Evolutionary conservation across 2,888 invertebrate species (phyloP).

Genomic region (Agrochola litura): DNA sequence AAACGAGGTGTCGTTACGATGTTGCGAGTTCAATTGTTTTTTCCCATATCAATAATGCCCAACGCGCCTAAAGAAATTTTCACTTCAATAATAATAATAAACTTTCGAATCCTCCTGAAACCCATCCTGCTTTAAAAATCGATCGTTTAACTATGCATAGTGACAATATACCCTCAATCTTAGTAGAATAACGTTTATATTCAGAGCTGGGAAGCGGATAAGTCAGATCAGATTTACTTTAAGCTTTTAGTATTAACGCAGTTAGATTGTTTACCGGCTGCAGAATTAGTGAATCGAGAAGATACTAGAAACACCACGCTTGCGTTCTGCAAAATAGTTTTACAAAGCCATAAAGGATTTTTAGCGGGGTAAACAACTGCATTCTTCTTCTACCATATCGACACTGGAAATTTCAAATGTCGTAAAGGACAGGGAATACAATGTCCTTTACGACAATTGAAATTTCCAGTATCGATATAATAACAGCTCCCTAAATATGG

Average conservation of each 20-base stretch:
- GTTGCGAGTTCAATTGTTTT: too few species aligned
- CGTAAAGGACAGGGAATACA: too few species aligned
- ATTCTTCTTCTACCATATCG: not conserved
- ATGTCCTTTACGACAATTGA: too few species aligned
- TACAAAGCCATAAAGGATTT: not conserved
- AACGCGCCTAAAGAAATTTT: too few species aligned
- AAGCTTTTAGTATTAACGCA: constrained; percentile 75
- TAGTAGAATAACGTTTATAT: constrained; percentile 68
- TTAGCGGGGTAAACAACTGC: not conserved
- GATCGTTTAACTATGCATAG: constrained; percentile 22
- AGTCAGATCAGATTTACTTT: constrained; percentile 79
- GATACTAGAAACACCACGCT: constrained; percentile 23
- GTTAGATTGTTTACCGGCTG: constrained; percentile 72
- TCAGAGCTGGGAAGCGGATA: constrained; percentile 68
- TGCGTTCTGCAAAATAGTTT: not conserved
- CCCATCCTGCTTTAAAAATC: not conserved
- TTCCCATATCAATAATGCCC: too few species aligned
- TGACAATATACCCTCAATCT: constrained; percentile 52
- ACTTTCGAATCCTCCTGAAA: too few species aligned
- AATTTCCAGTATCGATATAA: too few species aligned
- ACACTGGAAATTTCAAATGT: too few species aligned
- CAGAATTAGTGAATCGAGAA: not conserved
- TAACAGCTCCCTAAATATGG: not conserved
- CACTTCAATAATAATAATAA: not conserved
- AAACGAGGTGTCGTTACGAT: too few species aligned